Percentiles rank a stretch among this genome's conserved stretches.
These are phyloP conservation scores for Aelia acuminata DNA, from an alignment of 2,888 invertebrate genomes.

Conservation along the genomic window DNA sequence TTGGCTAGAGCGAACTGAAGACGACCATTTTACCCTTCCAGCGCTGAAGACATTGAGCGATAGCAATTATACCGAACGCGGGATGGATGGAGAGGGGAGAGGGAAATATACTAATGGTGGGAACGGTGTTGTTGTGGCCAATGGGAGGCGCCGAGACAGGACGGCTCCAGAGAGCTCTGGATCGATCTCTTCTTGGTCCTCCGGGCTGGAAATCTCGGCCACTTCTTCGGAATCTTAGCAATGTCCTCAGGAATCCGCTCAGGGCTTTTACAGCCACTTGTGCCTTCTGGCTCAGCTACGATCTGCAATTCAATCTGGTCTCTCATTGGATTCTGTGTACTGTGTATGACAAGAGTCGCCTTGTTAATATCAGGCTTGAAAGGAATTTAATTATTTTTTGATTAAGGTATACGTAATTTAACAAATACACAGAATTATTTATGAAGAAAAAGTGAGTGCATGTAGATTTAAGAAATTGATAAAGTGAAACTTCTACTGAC, in stretches of 20 bases:
- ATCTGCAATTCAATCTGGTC: not conserved
- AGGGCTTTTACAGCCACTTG: not conserved
- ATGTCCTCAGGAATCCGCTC: conserved; percentile 26
- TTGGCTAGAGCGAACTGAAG: not conserved
- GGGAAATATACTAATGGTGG: not conserved
- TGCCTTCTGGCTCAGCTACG: not conserved
- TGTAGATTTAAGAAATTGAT: no score
- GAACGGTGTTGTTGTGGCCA: conserved; percentile 31
- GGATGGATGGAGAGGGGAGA: no score
- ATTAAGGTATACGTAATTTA: no score
- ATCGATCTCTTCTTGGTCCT: not conserved
- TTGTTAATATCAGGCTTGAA: no score
- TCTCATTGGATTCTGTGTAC: no score
- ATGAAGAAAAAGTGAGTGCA: no score
- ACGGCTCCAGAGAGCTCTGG: not conserved
- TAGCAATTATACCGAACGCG: not conserved
- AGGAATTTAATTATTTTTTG: no score
- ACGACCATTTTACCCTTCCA: not conserved
- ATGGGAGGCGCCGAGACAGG: conserved; percentile 33
- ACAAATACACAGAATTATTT: no score
- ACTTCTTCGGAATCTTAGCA: conserved; percentile 18
- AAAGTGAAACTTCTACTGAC: no score
- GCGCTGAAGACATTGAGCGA: not conserved
- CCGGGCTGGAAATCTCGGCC: conserved; percentile 32
- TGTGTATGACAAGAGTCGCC: no score